These are phyloP conservation scores for Sicus ferrugineus DNA, from an alignment of 2,888 invertebrate genomes.

Conservation along the genomic window DNA sequence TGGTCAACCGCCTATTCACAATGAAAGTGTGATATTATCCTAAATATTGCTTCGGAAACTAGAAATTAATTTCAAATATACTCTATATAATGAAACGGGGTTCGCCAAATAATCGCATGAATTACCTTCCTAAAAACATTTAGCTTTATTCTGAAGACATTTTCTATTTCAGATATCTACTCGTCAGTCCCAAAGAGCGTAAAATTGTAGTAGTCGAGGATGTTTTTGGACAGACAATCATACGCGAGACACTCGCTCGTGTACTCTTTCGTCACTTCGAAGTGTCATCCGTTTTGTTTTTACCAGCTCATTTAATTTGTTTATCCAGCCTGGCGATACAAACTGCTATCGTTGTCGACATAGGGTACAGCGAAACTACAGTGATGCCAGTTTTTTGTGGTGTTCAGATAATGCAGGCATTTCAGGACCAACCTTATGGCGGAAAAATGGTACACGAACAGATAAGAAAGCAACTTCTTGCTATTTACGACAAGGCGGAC, in stretches of 20 bases:
- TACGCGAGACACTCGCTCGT: constrained; percentile 87
- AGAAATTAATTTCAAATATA: too few relatives aligned
- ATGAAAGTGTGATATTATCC: too few relatives aligned
- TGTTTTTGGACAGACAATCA: constrained; percentile 79
- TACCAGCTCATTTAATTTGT: constrained; percentile 85
- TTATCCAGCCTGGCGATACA: constrained; percentile 83
- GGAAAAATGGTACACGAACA: constrained; percentile 76
- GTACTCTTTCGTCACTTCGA: constrained; percentile 94
- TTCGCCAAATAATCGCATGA: too few relatives aligned
- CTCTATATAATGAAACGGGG: too few relatives aligned
- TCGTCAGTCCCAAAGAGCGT: constrained; percentile 92
- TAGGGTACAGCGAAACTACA: constrained; percentile 86
- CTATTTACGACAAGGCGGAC: constrained; percentile 60
- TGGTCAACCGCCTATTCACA: too few relatives aligned
- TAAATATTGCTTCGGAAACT: too few relatives aligned
- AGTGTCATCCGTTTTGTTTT: constrained; percentile 81
- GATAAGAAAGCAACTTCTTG: constrained; percentile 67
- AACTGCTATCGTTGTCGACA: constrained; percentile 84
- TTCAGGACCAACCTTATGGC: constrained; percentile 83
- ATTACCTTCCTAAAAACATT: too few relatives aligned
- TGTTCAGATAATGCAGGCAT: constrained; percentile 82
- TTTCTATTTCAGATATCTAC: constrained; percentile 72
- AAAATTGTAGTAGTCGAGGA: constrained; percentile 93
- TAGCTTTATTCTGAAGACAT: too few relatives aligned
- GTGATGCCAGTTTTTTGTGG: constrained; percentile 88